Evolutionary conservation across 2,888 invertebrate species (phyloP).

Genomic region (Limenitis arthemis): DNA sequence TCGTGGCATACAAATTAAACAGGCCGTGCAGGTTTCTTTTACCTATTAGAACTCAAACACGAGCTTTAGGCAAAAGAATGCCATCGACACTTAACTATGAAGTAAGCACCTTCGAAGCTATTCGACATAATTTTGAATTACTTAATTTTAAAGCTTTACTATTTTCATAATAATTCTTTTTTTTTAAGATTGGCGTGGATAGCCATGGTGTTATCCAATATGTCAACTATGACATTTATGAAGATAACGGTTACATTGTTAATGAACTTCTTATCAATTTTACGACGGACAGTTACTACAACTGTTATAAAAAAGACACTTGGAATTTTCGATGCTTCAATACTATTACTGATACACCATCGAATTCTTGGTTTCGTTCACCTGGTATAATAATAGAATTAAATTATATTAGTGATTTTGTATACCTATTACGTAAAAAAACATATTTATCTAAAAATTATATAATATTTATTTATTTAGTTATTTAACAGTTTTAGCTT

Average conservation of each 20-base stretch:
- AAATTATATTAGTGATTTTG: too few species aligned
- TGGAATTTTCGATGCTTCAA: slow-evolving; percentile 39
- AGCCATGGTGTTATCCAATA: slow-evolving; percentile 63
- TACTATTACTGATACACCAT: slow-evolving; percentile 40
- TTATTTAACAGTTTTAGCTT: slow-evolving; percentile 34
- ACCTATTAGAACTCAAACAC: slow-evolving; percentile 81
- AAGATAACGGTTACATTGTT: slow-evolving; percentile 57
- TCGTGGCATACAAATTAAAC: slow-evolving; percentile 76
- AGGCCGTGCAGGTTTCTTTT: slow-evolving; percentile 81
- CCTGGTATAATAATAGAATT: too few species aligned
- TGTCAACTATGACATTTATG: slow-evolving; percentile 56
- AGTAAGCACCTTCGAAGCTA: slow-evolving; percentile 42
- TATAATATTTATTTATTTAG: background rate
- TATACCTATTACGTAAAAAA: too few species aligned
- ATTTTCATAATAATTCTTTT: background rate
- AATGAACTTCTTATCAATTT: slow-evolving; percentile 34
- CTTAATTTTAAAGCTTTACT: too few species aligned
- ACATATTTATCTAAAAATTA: too few species aligned
- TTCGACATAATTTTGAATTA: background rate
- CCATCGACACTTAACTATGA: slow-evolving; percentile 76
- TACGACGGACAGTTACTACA: slow-evolving; percentile 27
- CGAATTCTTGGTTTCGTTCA: slow-evolving; percentile 41
- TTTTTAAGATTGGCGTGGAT: slow-evolving; percentile 38
- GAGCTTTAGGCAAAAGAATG: slow-evolving; percentile 76
- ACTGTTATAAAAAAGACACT: slow-evolving; percentile 35